Base-by-base conservation (phyloP, 1,140 invertebrate genomes). In the Zaprionus capensis region DNA sequence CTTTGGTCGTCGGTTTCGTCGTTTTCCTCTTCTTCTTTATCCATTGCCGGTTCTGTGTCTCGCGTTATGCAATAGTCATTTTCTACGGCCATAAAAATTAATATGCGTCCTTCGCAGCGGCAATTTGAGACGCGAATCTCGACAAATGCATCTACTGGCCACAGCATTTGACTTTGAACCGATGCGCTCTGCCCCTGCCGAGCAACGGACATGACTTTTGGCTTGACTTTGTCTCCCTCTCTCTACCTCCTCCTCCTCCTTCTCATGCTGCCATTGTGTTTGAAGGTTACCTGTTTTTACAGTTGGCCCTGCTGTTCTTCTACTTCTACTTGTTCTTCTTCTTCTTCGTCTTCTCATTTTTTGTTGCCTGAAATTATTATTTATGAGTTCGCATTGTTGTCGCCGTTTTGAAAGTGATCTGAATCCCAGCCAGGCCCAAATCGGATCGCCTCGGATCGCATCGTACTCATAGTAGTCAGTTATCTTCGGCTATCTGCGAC, bases 61-160 rank as follows among this genome's bases (percentile, higher is more conserved):
- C 71, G 22, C 56, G 64, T 76, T 91, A 92, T 92, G 91, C 82
- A 92, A 92, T 92, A 57, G 70, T 76, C 76, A 91, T 91, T 92
- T 82, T 81, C 71, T 80, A 91, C 67, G 91, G 71, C 56, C 78
- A 92, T 92, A 92, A 92, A 92, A 90, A 92, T 92, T 92, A 92
- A 91, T 92, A 92, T 92, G 75, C 84, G 91, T 82, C 91, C 91
- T 92, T 92, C 83, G 84, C 76, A 65, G 63, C 69, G 78, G 72
- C 81, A 81, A 88, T 88, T 88, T 84, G 71, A 77, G 76, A 79
- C 80, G 76, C 67, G 74, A 87, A 84, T 84, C 82, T 81, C 46
- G 36, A 68, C 78, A 82, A 85, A 88, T 78, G 82, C 79, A 84
- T 80, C 77, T 70, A 34, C 77, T 51, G 46, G 77, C 68, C 64